phyloP scores from a whole-genome alignment of 2,797 vertebrate genomes.

The Onychomys leucogaster region DNA sequence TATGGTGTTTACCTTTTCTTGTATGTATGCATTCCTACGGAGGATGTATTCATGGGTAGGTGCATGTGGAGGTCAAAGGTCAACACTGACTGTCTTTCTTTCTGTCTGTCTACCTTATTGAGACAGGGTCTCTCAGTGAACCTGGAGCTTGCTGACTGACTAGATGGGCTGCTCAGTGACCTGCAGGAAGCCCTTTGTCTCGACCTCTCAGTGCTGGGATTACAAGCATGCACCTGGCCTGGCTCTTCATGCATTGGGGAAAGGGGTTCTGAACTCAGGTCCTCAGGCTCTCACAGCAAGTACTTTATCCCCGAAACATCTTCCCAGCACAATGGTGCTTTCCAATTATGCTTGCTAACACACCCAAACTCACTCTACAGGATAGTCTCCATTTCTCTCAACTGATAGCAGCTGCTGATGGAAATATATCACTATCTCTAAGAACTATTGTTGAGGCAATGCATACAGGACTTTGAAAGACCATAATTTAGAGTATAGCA shows the following conservation, averaged over 20 bases:
- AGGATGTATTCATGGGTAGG: not conserved
- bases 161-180: not conserved
- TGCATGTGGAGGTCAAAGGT: not conserved
- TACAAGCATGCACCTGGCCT: no score
- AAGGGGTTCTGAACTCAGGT: not conserved
- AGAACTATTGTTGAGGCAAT: not conserved
- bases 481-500: not conserved
- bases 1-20: not conserved
- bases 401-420: not conserved
- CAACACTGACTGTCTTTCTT: not conserved
- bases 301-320: not conserved
- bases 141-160: not conserved
- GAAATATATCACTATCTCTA: conserved; percentile 7
- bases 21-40: not conserved
- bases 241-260: not conserved
- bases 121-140: not conserved
- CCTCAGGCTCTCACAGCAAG: not conserved
- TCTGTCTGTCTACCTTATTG: not conserved
- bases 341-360: not conserved
- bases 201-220: not conserved
- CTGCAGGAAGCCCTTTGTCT: not conserved
- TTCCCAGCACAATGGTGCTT: not conserved
- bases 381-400: not conserved
- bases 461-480: not conserved
- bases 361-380: not conserved